A percentile compares a stretch with the other conserved stretches of the same genome.
Evolutionary conservation across 2,888 invertebrate species (phyloP).

Genomic region (Rhamnusium bicolor): DNA sequence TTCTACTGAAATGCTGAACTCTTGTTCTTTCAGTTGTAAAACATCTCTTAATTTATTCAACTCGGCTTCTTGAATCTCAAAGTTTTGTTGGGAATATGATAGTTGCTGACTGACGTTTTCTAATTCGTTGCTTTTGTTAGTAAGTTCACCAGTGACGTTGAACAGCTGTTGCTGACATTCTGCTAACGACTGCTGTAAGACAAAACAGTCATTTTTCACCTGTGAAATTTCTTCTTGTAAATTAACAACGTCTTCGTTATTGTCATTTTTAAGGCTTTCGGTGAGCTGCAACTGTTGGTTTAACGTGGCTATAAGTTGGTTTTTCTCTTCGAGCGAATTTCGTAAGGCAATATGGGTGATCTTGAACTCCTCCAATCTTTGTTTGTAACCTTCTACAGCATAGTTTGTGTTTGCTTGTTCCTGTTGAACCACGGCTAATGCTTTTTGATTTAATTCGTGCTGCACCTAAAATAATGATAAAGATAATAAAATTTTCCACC

Average conservation of each 20-base stretch:
- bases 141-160: conserved; percentile 44
- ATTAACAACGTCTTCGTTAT: conserved; percentile 57
- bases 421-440: conserved; percentile 38
- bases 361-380: conserved; percentile 45
- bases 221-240: conserved; percentile 55
- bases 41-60: conserved; percentile 41
- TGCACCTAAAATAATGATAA: conserved; percentile 13
- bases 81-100: conserved; percentile 46
- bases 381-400: conserved; percentile 43
- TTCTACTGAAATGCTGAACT: conserved; percentile 46
- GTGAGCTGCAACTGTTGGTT: conserved; percentile 52
- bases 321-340: conserved; percentile 51
- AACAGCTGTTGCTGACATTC: conserved; percentile 50
- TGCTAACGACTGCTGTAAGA: conserved; percentile 45
- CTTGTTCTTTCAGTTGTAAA: conserved; percentile 46
- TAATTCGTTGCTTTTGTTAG: conserved; percentile 46
- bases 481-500: neutral
- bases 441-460: conserved; percentile 22
- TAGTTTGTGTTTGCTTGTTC: conserved; percentile 41
- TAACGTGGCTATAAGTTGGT: conserved; percentile 42
- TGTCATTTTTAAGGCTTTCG: conserved; percentile 51
- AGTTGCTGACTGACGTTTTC: conserved; percentile 49
- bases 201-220: conserved; percentile 45
- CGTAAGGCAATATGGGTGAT: conserved; percentile 38
- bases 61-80: conserved; percentile 49